These are phyloP conservation scores for Chaenodraco wilsoni DNA, from an alignment of 2,797 vertebrate genomes.

Conservation along the genomic window DNA sequence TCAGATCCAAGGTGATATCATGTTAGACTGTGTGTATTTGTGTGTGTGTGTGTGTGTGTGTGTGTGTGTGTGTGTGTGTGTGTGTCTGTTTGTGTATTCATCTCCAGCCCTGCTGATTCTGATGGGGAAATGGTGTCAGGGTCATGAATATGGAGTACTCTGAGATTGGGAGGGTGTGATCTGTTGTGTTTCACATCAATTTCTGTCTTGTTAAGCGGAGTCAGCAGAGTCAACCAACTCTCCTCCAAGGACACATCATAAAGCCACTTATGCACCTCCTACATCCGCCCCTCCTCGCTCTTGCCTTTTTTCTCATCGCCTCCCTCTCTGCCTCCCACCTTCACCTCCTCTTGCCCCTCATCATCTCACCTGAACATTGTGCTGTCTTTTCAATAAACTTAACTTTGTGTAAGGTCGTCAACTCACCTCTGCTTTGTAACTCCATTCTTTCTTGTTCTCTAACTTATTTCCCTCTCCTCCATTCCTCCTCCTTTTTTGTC, in stretches of 20 bases:
- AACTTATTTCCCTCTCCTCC: constrained; percentile 11
- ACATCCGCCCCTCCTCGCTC: constrained; percentile 42
- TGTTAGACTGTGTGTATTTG: constrained; percentile 20
- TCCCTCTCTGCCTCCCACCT: constrained; percentile 34
- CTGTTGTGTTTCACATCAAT: constrained; percentile 76
- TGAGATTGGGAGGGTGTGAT: constrained; percentile 66
- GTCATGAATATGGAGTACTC: constrained; percentile 77
- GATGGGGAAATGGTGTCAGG: constrained; percentile 55
- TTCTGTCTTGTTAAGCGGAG: constrained; percentile 76
- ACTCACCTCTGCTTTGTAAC: constrained; percentile 6
- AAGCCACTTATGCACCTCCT: constrained; percentile 59
- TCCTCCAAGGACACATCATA: constrained; percentile 76
- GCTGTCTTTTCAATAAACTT: constrained; percentile 29
- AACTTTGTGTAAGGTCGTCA: constrained; percentile 8
- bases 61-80: constrained; percentile 18
- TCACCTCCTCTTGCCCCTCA: constrained; percentile 38
- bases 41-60: constrained; percentile 19
- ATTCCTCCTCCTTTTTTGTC: constrained; percentile 30
- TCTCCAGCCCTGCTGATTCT: constrained; percentile 50
- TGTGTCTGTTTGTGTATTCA: constrained; percentile 48
- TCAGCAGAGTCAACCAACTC: constrained; percentile 78
- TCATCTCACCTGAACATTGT: constrained; percentile 43
- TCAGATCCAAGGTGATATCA: constrained; percentile 35
- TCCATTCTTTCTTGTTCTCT: neutral
- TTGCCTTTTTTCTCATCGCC: constrained; percentile 23